phyloP scores from a whole-genome alignment of 2,888 invertebrate genomes.

The Iphiclides podalirius region DNA sequence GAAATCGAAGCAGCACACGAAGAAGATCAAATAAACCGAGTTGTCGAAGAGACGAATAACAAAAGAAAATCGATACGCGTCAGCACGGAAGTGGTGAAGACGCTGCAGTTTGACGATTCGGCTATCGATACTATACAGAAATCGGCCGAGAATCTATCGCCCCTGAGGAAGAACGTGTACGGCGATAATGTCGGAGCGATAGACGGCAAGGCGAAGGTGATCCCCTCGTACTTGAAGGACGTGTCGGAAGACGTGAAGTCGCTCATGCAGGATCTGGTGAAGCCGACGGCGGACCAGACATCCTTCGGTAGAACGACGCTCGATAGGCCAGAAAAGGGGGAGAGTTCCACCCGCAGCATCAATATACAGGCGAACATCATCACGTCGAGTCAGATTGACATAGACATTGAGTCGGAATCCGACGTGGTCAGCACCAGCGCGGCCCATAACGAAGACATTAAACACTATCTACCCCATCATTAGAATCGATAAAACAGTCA shows the following conservation, averaged over 20 bases:
- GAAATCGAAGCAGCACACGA: neutral
- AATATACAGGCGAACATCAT: constrained; percentile 58
- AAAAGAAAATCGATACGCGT: constrained; percentile 34
- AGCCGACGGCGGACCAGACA: constrained; percentile 50
- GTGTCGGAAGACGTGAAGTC: constrained; percentile 57
- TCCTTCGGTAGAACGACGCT: constrained; percentile 37
- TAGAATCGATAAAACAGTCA: neutral
- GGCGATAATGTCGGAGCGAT: constrained; percentile 48
- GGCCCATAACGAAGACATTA: neutral
- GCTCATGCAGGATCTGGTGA: constrained; percentile 62
- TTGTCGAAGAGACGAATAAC: constrained; percentile 17
- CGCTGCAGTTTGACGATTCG: constrained; percentile 59
- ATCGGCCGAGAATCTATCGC: constrained; percentile 35
- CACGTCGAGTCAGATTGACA: constrained; percentile 61
- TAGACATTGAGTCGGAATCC: constrained; percentile 38
- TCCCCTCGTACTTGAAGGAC: constrained; percentile 55
- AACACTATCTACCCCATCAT: neutral
- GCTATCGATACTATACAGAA: constrained; percentile 36
- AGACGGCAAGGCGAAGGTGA: constrained; percentile 51
- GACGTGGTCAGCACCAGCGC: constrained; percentile 22
- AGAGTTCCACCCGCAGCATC: constrained; percentile 44
- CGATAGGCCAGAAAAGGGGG: constrained; percentile 28
- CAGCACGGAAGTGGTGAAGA: constrained; percentile 60
- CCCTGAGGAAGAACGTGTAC: constrained; percentile 54
- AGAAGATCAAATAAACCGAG: constrained; percentile 3